phyloP scores from a whole-genome alignment of 2,888 invertebrate species.

The Perizoma affinitatum region DNA sequence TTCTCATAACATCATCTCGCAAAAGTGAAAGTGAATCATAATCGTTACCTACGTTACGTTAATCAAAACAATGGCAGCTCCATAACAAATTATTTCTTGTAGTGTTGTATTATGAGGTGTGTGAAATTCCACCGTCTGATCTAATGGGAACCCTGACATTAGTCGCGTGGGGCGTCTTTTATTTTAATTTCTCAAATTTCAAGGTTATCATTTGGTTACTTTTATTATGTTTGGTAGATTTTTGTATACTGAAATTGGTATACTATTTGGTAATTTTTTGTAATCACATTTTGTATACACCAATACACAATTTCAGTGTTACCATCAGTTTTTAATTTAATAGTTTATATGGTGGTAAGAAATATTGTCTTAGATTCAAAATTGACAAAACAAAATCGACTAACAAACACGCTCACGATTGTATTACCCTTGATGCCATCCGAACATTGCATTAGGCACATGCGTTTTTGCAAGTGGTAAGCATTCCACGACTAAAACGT shows the following conservation, averaged over 20 bases:
- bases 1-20: slow-evolving; percentile 28
- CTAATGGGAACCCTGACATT: slow-evolving; percentile 31
- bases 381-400: too few species aligned
- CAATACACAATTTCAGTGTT: too few species aligned
- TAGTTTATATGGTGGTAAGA: too few species aligned
- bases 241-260: too few species aligned
- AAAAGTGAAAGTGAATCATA: slow-evolving; percentile 48
- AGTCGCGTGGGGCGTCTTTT: slow-evolving; percentile 32
- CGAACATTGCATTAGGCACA: too few species aligned
- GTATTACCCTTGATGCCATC: too few species aligned
- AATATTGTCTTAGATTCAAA: too few species aligned
- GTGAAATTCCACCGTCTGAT: slow-evolving; percentile 37
- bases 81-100: slow-evolving; percentile 41
- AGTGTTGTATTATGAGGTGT: slow-evolving; percentile 36
- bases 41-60: slow-evolving; percentile 32
- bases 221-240: slow-evolving; percentile 11
- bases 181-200: slow-evolving; percentile 32
- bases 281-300: neutral
- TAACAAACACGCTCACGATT: too few species aligned
- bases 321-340: too few species aligned
- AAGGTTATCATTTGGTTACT: slow-evolving; percentile 28
- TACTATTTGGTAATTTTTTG: too few species aligned
- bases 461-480: too few species aligned
- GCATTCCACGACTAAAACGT: too few species aligned
- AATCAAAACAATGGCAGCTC: slow-evolving; percentile 53